Evolutionary conservation across 2,888 invertebrate genomes (phyloP), one percentile per base, ranked within the genome.

Genomic region (Scrobipalpa costella): DNA sequence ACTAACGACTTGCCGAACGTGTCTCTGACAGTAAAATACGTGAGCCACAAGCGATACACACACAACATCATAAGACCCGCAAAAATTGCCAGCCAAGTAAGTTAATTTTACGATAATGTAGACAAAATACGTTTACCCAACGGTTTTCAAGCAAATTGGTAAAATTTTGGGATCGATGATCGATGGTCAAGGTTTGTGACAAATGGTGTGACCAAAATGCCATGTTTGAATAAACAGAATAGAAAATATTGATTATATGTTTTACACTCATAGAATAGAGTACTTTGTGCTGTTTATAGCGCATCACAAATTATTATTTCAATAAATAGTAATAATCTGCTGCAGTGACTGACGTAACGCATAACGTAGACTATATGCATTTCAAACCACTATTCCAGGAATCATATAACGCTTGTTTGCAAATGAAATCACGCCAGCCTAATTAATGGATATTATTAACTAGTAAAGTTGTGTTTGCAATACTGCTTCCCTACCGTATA

Each of bases 1-100:
- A 49, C 57, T 57, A 57, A 57, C 57, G 33, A 57, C 57, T 36
- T 36, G 34, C 27, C 21, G 34, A 57, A 57, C 33, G 49, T 49
- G 49, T 21, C 49, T 17, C 49, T 49, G 49, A 49, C 49, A 49
- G 49, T 49, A 49, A 49, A 49, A 49, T 49, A 49, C 44, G 44
- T 44, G 44, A 15, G 44, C 44, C 44, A 15, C 44, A 9, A n/a
- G 19, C 15, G 8, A 49, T 49, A 49, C 11, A 49, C 47, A 17
- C 8, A 49, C 17, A 17, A n/a, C 47, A 44, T n/a, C n/a, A n/a
- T 44, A n/a, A 44, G 44, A 5, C 44, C 44, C 9, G 5, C 2
- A n/a, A 44, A 44, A 44, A 44, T 11, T 13, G 11, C 15, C 44
- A 44, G 44, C n/a, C 5, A 44, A 15, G n/a, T 15, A 44, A 44